phyloP scores from a whole-genome alignment of 2,888 invertebrate genomes.

The Dendrolimus pini region DNA sequence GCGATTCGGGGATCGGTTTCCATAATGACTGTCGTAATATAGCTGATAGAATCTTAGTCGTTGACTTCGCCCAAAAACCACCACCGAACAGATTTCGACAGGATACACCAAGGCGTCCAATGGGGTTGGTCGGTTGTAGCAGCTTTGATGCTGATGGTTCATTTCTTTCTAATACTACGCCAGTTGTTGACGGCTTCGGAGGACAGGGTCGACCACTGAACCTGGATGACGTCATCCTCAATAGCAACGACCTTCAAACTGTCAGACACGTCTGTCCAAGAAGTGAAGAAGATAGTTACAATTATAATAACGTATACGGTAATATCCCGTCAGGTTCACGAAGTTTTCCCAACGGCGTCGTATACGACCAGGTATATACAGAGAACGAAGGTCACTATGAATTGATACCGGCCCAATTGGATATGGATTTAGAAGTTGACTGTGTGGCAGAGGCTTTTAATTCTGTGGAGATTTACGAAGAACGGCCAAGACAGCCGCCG shows the following conservation, averaged over 20 bases:
- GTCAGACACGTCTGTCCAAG: slow-evolving; percentile 43
- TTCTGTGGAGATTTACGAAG: slow-evolving; percentile 63
- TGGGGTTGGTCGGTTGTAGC: slow-evolving; percentile 58
- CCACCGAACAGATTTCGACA: slow-evolving; percentile 46
- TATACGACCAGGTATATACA: slow-evolving; percentile 64
- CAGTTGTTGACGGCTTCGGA: slow-evolving; percentile 68
- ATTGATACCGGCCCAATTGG: slow-evolving; percentile 42
- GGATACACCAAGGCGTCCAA: slow-evolving; percentile 52
- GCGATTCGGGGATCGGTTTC: slow-evolving; percentile 96
- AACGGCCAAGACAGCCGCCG: slow-evolving; percentile 35
- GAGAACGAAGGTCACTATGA: slow-evolving; percentile 65
- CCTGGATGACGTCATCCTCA: slow-evolving; percentile 57
- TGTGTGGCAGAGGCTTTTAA: slow-evolving; percentile 52
- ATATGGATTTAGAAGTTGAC: slow-evolving; percentile 49
- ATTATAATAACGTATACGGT: slow-evolving; percentile 60
- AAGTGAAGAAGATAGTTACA: slow-evolving; percentile 66
- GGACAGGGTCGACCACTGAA: slow-evolving; percentile 67
- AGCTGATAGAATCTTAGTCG: slow-evolving; percentile 86
- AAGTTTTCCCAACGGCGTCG: slow-evolving; percentile 40
- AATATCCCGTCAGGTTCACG: slow-evolving; percentile 50
- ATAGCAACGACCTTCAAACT: slow-evolving; percentile 49
- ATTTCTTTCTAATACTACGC: slow-evolving; percentile 66
- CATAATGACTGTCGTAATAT: slow-evolving; percentile 91
- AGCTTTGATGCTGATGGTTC: slow-evolving; percentile 65
- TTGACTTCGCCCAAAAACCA: slow-evolving; percentile 80